These are phyloP conservation scores for Bathynomus jamesi DNA, from an alignment of 1,140 invertebrate genomes.

Conservation along the genomic window DNA sequence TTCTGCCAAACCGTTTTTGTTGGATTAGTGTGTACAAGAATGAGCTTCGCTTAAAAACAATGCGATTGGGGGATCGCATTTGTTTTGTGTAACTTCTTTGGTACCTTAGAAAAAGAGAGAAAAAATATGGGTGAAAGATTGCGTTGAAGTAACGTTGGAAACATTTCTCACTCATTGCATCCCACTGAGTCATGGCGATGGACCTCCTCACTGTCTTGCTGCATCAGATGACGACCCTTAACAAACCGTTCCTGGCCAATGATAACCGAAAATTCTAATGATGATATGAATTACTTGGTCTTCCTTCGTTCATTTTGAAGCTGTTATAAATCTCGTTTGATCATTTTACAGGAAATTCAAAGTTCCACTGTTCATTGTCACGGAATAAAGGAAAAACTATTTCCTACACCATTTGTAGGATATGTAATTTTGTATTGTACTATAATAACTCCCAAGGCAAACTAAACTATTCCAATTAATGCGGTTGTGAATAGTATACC, in stretches of 20 bases:
- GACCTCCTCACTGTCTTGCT: slow-evolving; percentile 31
- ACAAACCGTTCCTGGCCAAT: slow-evolving; percentile 24
- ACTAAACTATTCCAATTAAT: not conserved
- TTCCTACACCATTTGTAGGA: not conserved
- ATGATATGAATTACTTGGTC: slow-evolving; percentile 9
- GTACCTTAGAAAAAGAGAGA: not conserved
- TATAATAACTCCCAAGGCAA: not conserved
- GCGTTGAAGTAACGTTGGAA: not conserved
- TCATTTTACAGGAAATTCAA: too few species aligned
- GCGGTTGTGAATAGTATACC: not conserved
- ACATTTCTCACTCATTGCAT: not conserved
- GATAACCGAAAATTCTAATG: slow-evolving; percentile 26
- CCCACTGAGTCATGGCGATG: not conserved
- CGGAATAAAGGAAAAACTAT: slow-evolving; percentile 8
- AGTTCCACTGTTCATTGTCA: too few species aligned
- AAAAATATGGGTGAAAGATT: not conserved
- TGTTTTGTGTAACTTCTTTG: not conserved
- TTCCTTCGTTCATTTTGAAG: slow-evolving; percentile 11
- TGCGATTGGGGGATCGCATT: not conserved
- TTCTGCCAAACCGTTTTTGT: not conserved
- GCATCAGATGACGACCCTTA: slow-evolving; percentile 25
- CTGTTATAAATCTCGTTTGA: not conserved
- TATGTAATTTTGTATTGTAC: not conserved
- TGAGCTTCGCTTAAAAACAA: not conserved
- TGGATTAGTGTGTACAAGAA: not conserved